Base-by-base conservation (phyloP, 2,888 invertebrate genomes). In the Ryuthela nishihirai region DNA sequence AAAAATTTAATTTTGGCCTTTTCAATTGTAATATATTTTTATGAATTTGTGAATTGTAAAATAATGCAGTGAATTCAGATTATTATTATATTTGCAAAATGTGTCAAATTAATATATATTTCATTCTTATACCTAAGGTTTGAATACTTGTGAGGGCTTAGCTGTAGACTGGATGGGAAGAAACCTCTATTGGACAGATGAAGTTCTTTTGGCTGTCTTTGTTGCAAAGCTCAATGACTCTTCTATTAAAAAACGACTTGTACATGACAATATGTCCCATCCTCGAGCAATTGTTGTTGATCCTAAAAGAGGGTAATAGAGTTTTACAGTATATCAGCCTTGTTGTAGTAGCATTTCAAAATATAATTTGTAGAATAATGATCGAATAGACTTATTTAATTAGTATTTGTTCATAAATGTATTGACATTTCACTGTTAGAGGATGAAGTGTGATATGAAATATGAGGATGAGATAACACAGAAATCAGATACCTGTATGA, bases 171-270 rank as follows among this genome's bases (percentile, higher is more conserved):
- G 88, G 87, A 80, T 88, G 71, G 84, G 85, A 54, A 74, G 80
- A 54, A 88, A 90, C 76, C 73, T 93, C 54, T 93, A 87, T 77
- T 91, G 89, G 87, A 85, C 87, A 46, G 87, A 87, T 74, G 83
- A 83, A 72, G 82, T 82, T 49, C 76, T 82, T 65, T 82, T 83
- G 53, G 79, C 79, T 46, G 80, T 91, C 64, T 82, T 79, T 68
- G 88, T 86, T 29, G 82, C 85, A 39, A 81, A 80, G 29, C 72
- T 88, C 56, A 77, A 78, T 24, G 80, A 82, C 69, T 74, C 81
- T 34, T 76, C 76, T 44, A 74, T 79, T 54, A 73, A 79, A 7
- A 79, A 79, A 67, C 80, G 81, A 12, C 73, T 88, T 17, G 74
- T 82, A 15, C 74, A 78, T 38, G 81, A 80, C 18, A 76, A 71